Percentiles rank a stretch among this genome's conserved stretches.
phyloP scores from a whole-genome alignment of 1,140 invertebrate species.

The Apocrypta bakeri region DNA sequence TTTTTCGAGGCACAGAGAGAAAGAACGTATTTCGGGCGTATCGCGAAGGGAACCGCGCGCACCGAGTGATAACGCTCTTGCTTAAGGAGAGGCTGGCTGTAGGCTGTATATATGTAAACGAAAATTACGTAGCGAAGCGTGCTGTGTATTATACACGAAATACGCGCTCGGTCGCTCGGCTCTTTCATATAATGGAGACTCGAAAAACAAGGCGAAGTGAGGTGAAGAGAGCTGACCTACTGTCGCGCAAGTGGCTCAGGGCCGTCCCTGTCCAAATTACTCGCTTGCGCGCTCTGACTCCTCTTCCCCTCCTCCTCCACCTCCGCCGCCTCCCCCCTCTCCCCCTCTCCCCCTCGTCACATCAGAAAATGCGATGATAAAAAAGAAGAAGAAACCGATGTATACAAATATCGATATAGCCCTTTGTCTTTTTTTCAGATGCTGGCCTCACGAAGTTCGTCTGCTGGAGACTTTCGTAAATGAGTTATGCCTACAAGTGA shows the following conservation, averaged over 20 bases:
- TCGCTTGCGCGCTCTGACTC: neutral
- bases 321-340: slow-evolving; percentile 35
- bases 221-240: slow-evolving; percentile 68
- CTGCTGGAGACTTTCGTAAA: slow-evolving; percentile 41
- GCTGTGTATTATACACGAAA: slow-evolving; percentile 17
- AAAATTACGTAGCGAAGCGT: slow-evolving; percentile 20
- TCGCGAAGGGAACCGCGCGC: neutral
- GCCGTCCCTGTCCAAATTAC: slow-evolving; percentile 67
- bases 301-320: slow-evolving; percentile 29
- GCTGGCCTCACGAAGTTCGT: neutral
- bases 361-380: neutral
- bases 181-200: slow-evolving; percentile 62
- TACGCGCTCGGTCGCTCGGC: slow-evolving; percentile 23
- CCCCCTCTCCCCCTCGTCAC: slow-evolving; percentile 20
- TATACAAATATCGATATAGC: neutral
- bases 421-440: slow-evolving; percentile 41
- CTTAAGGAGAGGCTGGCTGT: slow-evolving; percentile 1
- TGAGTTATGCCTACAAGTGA: slow-evolving; percentile 52
- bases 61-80: neutral
- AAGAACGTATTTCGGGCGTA: neutral
- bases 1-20: neutral
- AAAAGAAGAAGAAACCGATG: neutral
- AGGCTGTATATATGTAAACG: neutral
- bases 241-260: slow-evolving; percentile 73
- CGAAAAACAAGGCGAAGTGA: slow-evolving; percentile 67